Base-by-base conservation (phyloP, 2,113 vertebrate genomes). In the Hyaena hyaena region DNA sequence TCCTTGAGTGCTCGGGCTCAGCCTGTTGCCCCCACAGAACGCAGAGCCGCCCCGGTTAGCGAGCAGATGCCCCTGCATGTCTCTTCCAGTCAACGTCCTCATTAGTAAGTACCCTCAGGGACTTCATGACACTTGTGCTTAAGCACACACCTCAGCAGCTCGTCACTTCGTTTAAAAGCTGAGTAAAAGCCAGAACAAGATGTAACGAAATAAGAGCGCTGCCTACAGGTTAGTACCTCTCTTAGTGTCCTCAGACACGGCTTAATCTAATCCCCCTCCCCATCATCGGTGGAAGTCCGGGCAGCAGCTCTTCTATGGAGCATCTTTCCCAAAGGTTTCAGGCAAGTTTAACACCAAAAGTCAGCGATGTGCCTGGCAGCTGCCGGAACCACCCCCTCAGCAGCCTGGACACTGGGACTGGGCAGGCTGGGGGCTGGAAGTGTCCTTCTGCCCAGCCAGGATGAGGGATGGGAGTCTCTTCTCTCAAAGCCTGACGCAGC, bases 1-100 rank as follows among this genome's bases (percentile, higher is more conserved):
- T 15, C n/a, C 45, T 21, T 1, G 1, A 33, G 53, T 7, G 0
- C 90, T n/a, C 0, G 3, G 73, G 43, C 7, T 15, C 66, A 2
- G 28, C 12, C 81, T 4, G 4, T 55, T 2, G 0, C 33, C 23
- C 12, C 12, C 1, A 0, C 1, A 10, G 31, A 0, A 48, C 0
- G 10, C 19, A 66, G 23, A 50, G 5, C 19, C 11, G 50, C 63
- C 71, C 21, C 16, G 74, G 24, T 84, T 10, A 82, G 9, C 8
- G 28, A 89, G n/a, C 39, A 23, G 23, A 7, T 53, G 50, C 35
- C 65, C 66, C 45, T 3, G 1, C 45, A 55, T 0, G 4, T 15
- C 14, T 39, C 28, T 43, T 55, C 21, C 39, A 8, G 16, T 10
- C 82, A 31, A 45, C 50, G 63, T 65, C 26, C 68, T 48, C 10